Evolutionary conservation across 1,140 invertebrate genomes (phyloP), one percentile per base, ranked within the genome.

Genomic region (Berghia stephanieae): DNA sequence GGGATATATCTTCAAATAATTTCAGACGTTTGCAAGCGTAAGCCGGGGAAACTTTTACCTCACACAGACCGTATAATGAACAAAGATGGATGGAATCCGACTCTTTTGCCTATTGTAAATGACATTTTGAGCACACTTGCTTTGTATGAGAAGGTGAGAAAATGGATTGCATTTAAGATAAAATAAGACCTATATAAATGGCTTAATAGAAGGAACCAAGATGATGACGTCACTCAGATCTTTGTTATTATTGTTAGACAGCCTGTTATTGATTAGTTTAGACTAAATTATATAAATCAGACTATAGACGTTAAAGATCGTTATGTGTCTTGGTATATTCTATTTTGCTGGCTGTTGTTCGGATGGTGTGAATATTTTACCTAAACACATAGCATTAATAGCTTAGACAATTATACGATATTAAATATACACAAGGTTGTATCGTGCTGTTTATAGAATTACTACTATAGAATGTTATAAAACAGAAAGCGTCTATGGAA

Each of bases 1-100:
- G 13, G 27, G 16, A 0, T n/a, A 3, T 13, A 77, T 6, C n/a
- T 79, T 38, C 10, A 34, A n/a, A 49, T 71, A 24, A 0, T 77
- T 1, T 18, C 67, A 21, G 78, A 76, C 55, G n/a, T 79, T 18
- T 27, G 49, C 36, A 76, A 77, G 36, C 52, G 74, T n/a, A 31
- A 46, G 10, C 75, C 78, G 10, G 68, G 72, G 16, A 68, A n/a
- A 5, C n/a, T 79, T 24, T n/a, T 55, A 16, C 38, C n/a, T 6
- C 69, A 76, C 63, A 72, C 71, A n/a, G 52, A 76, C 18, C 38
- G 31, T n/a, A 67, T 76, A 36, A 43, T 72, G 31, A 72, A 77
- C 10, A 49, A 8, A 3, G 44, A 40, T 21, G 36, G n/a, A 34
- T 72, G 67, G 76, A 46, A 60, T 24, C 34, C 49, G 18, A 42